Percentiles rank a stretch among this genome's conserved stretches.
phyloP scores from a whole-genome alignment of 1,140 invertebrate genomes.

The Drosophila ohnishii region DNA sequence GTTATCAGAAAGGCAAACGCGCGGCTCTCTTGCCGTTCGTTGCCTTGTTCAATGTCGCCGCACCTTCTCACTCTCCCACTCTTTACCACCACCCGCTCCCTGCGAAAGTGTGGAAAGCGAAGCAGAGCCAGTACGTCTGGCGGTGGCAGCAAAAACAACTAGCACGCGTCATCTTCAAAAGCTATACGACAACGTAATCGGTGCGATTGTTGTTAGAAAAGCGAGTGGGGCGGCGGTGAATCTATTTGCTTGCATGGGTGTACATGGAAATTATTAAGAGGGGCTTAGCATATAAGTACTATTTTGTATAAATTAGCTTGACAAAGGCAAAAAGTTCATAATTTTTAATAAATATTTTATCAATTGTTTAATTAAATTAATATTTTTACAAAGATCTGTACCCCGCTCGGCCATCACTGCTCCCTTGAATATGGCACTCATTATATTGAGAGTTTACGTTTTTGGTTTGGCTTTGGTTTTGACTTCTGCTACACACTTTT shows the following conservation, averaged over 20 bases:
- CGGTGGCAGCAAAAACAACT: conserved; percentile 63
- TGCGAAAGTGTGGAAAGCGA: conserved; percentile 43
- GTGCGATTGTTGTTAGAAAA: conserved; percentile 35
- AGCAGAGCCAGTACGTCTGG: conserved; percentile 70
- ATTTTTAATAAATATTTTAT: background rate
- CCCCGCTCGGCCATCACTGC: background rate
- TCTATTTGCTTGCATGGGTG: conserved; percentile 4
- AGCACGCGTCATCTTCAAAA: conserved; percentile 72
- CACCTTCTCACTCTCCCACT: conserved; percentile 52
- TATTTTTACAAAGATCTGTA: background rate
- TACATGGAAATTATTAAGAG: background rate
- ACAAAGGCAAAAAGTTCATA: background rate
- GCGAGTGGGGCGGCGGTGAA: conserved; percentile 9
- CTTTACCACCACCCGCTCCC: background rate
- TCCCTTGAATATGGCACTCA: conserved; percentile 14
- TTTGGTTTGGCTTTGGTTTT: conserved; percentile 28
- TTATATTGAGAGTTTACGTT: conserved; percentile 34
- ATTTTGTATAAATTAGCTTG: background rate
- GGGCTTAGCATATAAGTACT: background rate
- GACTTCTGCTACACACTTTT: conserved; percentile 21
- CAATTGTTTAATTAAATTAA: background rate
- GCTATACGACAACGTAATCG: conserved; percentile 62
- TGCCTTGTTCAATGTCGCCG: conserved; percentile 71
- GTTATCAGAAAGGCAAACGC: conserved; percentile 62
- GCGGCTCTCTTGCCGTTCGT: conserved; percentile 45